A percentile compares a stretch with the other conserved stretches of the same genome.
Conservation (phyloP, 2,797 vertebrate genomes). For the Alcedo atthis region DNA sequence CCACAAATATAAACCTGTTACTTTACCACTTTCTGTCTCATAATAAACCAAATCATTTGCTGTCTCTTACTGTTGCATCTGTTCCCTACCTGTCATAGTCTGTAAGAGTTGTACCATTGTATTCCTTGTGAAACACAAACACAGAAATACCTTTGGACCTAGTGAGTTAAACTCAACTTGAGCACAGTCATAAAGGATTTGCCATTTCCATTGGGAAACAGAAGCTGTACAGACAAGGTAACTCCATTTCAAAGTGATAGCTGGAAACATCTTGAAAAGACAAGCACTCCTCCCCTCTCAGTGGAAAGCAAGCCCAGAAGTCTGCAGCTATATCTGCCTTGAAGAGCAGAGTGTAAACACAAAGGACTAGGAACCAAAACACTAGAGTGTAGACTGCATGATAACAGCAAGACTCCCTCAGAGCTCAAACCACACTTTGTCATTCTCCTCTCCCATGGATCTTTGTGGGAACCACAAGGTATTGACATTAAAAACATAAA, state of each 20-base stretch:
- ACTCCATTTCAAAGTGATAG: neutral
- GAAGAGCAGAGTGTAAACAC: neutral
- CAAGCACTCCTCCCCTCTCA: neutral
- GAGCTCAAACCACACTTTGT: neutral
- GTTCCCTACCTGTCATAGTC: neutral
- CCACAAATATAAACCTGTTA: neutral
- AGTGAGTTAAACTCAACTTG: slow-evolving; percentile 52
- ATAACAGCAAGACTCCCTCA: neutral
- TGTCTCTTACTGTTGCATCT: neutral
- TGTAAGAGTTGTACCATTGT: neutral
- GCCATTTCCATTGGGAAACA: neutral
- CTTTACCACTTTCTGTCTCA: neutral
- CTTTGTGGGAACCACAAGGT: neutral
- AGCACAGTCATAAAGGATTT: slow-evolving; percentile 49
- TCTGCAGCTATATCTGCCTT: neutral
- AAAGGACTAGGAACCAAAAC: neutral
- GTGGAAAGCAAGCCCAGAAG: neutral
- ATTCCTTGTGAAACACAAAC: neutral
- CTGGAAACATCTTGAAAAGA: neutral
- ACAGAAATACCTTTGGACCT: slow-evolving; percentile 20
- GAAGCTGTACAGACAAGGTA: slow-evolving; percentile 22
- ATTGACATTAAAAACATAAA: neutral
- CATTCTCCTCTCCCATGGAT: neutral
- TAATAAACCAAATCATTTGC: neutral
- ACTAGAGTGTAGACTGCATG: neutral